Evolutionary conservation across 2,797 vertebrate genomes (phyloP).

Genomic region (Neopelma chrysocephalum): DNA sequence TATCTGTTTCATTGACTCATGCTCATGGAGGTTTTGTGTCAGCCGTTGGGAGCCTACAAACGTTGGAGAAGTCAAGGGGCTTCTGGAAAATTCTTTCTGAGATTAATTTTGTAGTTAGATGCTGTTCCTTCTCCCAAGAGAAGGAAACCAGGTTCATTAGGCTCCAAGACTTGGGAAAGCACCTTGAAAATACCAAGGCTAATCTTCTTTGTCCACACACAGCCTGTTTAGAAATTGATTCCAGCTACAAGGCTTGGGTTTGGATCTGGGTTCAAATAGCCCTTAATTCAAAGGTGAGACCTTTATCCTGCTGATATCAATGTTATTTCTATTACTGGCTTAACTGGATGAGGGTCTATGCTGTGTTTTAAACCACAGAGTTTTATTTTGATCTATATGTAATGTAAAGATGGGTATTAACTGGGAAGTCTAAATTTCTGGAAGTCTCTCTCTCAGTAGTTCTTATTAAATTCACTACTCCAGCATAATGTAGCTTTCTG

Average conservation of each 20-base stretch:
- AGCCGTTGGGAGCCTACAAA: not conserved
- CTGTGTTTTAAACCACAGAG: not conserved
- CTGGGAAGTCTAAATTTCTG: slow-evolving; percentile 43
- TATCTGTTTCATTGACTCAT: not conserved
- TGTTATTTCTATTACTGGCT: not conserved
- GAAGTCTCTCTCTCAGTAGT: slow-evolving; percentile 32
- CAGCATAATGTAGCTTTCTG: slow-evolving; percentile 44
- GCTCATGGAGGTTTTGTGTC: not conserved
- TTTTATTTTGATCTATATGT: slow-evolving; percentile 11
- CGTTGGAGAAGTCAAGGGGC: not conserved
- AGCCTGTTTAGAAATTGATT: not conserved
- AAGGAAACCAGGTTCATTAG: not conserved
- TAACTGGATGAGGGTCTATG: not conserved
- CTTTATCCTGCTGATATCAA: not conserved
- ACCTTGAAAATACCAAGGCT: not conserved
- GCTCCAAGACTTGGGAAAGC: not conserved
- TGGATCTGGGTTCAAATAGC: not conserved
- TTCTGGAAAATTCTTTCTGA: not conserved
- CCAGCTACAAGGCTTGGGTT: not conserved
- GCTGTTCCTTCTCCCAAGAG: not conserved
- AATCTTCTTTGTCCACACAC: not conserved
- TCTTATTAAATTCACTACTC: slow-evolving; percentile 54
- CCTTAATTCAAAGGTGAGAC: not conserved
- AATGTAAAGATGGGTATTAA: not conserved
- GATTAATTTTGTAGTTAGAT: not conserved